These are phyloP conservation scores for Holocentrus rufus DNA, from an alignment of 2,797 vertebrate species.

Conservation along the genomic window DNA sequence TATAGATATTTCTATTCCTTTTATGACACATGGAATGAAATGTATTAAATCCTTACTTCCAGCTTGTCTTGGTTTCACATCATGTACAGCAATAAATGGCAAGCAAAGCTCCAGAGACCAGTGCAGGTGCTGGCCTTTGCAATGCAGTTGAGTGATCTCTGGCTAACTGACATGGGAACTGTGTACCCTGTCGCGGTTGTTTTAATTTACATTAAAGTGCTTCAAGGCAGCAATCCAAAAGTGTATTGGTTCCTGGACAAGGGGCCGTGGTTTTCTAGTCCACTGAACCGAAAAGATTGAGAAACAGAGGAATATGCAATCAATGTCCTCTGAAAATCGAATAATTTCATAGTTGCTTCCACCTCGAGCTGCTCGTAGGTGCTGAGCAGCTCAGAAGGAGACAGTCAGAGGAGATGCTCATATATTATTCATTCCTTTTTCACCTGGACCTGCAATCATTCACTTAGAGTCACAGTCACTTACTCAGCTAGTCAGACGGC, in stretches of 20 bases:
- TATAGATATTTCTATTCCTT: constrained; percentile 21
- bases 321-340: constrained; percentile 51
- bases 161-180: constrained; percentile 5
- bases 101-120: no score
- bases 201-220: constrained; percentile 1
- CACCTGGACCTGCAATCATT: constrained; percentile 29
- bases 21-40: background rate
- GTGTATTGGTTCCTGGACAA: constrained; percentile 1
- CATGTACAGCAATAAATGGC: background rate
- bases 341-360: constrained; percentile 42
- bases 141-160: background rate
- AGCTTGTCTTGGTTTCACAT: background rate
- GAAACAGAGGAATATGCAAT: constrained; percentile 39
- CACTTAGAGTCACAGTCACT: constrained; percentile 40
- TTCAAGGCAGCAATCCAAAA: constrained; percentile 24
- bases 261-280: background rate
- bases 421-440: constrained; percentile 62
- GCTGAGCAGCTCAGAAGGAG: constrained; percentile 48
- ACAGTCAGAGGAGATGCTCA: constrained; percentile 32
- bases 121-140: no score
- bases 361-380: constrained; percentile 29
- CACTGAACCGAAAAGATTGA: background rate
- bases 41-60: constrained; percentile 25
- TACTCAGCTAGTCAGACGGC: constrained; percentile 34
- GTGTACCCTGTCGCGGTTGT: no score